Evolutionary conservation across 1,140 invertebrate species (phyloP), one percentile per base, ranked within the genome.

Genomic region (Tyrophagus putrescentiae): DNA sequence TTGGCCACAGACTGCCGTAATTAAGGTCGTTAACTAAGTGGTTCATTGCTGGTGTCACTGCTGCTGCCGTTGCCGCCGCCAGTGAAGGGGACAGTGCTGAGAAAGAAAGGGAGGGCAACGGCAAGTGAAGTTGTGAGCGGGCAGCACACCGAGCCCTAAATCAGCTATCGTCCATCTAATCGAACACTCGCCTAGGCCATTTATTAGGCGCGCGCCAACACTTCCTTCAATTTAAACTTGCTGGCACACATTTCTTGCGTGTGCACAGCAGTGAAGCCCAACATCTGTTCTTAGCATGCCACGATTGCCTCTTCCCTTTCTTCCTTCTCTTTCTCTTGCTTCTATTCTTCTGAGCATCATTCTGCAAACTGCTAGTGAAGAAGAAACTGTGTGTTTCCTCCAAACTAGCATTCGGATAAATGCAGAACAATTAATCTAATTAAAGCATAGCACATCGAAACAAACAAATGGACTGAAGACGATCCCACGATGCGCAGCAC

Each of bases 1-100:
- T 39, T 39, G 36, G 36, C 36, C 36, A 39, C 36, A 39, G 36
- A 39, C 13, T 13, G 13, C 21, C 36, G 18, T 18, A 48, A 48
- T 48, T 48, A 48, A 48, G 45, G 45, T 48, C 45, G 31, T 48
- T 48, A 48, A 48, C 21, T n/a, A n/a, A n/a, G n/a, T n/a, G n/a
- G n/a, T n/a, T n/a, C n/a, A n/a, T n/a, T n/a, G n/a, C n/a, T 48
- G 45, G 45, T 48, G 45, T 48, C 45, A 48, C 45, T 48, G n/a
- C n/a, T n/a, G n/a, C n/a, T n/a, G n/a, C n/a, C n/a, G n/a, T n/a
- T 48, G 45, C 31, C 21, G 45, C 36, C 36, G 13, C 13, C 36
- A 39, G 21, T 39, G 36, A 39, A 39, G 13, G 13, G 36, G 36
- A 13, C 36, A 39, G 36, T 39, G n/a, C n/a, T n/a, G n/a, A n/a